Evolutionary conservation across 2,888 invertebrate genomes (phyloP).

Genomic region (Cephonodes hylas): DNA sequence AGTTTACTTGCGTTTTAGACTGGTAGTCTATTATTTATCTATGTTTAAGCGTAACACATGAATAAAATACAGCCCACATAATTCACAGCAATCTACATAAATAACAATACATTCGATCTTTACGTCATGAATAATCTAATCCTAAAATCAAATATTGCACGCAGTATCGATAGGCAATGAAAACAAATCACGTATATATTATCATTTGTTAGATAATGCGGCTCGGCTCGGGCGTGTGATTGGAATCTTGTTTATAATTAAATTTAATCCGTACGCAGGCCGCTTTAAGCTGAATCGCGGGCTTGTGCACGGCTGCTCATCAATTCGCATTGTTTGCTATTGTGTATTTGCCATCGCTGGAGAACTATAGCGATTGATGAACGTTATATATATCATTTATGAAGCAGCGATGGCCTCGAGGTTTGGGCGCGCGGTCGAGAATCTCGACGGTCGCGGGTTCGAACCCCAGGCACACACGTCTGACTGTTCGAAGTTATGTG

Average conservation of each 20-base stretch:
- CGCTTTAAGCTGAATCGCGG: not conserved
- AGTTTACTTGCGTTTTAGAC: too few relatives aligned
- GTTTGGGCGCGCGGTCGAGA: too few relatives aligned
- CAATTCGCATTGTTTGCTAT: too few relatives aligned
- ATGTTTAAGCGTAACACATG: too few relatives aligned
- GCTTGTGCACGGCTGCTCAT: not conserved
- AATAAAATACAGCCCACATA: too few relatives aligned
- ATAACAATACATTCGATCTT: not conserved
- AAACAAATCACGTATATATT: not conserved
- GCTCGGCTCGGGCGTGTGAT: not conserved
- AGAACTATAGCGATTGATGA: not conserved
- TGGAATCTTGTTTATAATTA: constrained; percentile 5
- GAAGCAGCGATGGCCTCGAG: too few relatives aligned
- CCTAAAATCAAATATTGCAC: not conserved
- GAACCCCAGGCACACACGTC: too few relatives aligned
- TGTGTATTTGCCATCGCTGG: not conserved
- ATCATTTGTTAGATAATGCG: not conserved
- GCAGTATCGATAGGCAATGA: not conserved
- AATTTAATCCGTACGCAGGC: not conserved
- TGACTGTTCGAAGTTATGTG: too few relatives aligned
- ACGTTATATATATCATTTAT: too few relatives aligned
- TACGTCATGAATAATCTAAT: not conserved
- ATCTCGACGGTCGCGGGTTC: too few relatives aligned
- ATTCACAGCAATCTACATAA: not conserved
- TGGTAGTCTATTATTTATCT: too few relatives aligned